Evolutionary conservation across 2,797 vertebrate genomes (phyloP), one percentile per base, ranked within the genome.

Genomic region (Pipistrellus kuhlii): DNA sequence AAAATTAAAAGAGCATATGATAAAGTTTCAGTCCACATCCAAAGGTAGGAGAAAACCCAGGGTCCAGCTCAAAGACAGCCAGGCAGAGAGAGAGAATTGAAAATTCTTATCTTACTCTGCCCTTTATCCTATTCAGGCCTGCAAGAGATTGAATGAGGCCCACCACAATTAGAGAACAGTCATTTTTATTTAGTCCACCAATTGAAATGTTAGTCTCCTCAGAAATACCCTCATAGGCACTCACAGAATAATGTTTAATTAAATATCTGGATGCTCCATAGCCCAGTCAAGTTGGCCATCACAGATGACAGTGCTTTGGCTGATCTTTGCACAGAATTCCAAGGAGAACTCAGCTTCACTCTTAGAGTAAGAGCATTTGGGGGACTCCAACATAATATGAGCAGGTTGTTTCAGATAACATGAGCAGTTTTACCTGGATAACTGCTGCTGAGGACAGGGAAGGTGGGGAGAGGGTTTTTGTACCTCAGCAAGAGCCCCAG

Each of bases 331-430:
- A 6, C 13, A 1, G 30, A 25, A 35, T 9, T 30, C 15, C 46
- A 8, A 15, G 20, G 20, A 32, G 35, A 57, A 12, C 0, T 6
- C 18, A 18, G 25, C 53, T 64, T 27, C 21, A 5, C 35, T 48
- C 10, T 27, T 6, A 32, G 27, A 21, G 20, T 1, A 4, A 41
- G 35, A 27, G 8, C 41, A 4, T 2, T 6, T 15, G 7, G 14
- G 30, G n/a, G 2, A 0, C 1, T 8, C 51, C 3, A 1, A 5
- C 0, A 2, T 1, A 27, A 62, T 3, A 23, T 0, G 15, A 15
- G 11, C 30, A 51, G 20, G n/a, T 6, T 1, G 46, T 20, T 32
- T 20, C 3, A 6, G 13, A 41, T 41, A 41, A 41, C 38, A 41
- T 41, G 38, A 38, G 4, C 1, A 1, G 0, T 32, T 30, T 30